A percentile compares a stretch with the other conserved stretches of the same genome.
phyloP scores from a whole-genome alignment of 2,113 vertebrate genomes.

The Tretioscincus oriximinensis region DNA sequence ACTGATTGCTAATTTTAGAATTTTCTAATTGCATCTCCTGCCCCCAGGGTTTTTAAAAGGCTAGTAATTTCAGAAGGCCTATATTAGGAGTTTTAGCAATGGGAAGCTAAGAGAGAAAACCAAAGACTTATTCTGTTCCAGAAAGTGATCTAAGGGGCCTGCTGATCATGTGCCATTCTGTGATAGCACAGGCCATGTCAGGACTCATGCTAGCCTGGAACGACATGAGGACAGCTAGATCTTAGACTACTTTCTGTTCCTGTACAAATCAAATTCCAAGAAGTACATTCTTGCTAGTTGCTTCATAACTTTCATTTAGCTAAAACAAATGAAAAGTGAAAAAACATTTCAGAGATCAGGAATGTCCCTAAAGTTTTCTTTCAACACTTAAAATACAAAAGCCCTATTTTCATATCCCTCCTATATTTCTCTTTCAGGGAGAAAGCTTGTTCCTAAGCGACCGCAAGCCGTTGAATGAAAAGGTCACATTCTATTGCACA shows the following conservation, averaged over 20 bases:
- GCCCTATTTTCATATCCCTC: neutral
- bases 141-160: too few species aligned
- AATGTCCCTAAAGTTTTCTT: constrained; percentile 8
- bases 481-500: constrained; percentile 42
- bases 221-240: too few species aligned
- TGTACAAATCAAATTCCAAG: too few species aligned
- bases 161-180: too few species aligned
- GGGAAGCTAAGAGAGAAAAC: constrained; percentile 3
- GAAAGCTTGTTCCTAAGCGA: constrained; percentile 25
- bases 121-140: neutral
- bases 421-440: constrained; percentile 19
- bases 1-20: constrained; percentile 59
- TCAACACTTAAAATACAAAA: constrained; percentile 2
- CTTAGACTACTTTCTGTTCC: too few species aligned
- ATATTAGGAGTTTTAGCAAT: constrained; percentile 8
- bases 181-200: too few species aligned
- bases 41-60: constrained; percentile 42
- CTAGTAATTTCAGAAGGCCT: constrained; percentile 52
- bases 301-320: constrained; percentile 16
- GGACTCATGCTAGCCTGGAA: too few species aligned
- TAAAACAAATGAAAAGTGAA: constrained; percentile 9
- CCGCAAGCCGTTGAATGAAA: constrained; percentile 30
- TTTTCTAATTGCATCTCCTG: constrained; percentile 46
- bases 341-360: constrained; percentile 19
- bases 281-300: constrained; percentile 9